Evolutionary conservation across 2,888 invertebrate genomes (phyloP), one percentile per base, ranked within the genome.

Genomic region (Ochropacha duplaris): DNA sequence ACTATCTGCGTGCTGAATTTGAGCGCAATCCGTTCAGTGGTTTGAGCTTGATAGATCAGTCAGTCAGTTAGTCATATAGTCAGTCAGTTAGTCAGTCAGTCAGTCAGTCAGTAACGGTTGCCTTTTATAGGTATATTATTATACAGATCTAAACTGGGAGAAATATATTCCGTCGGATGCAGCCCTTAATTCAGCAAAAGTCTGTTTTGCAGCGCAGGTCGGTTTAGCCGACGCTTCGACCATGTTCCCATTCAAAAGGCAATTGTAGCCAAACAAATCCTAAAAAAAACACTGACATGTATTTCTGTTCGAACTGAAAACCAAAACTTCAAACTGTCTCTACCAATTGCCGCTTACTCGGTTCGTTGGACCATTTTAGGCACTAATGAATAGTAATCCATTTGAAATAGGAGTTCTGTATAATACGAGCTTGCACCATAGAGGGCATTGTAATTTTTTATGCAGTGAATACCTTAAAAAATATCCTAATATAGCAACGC

Each of bases 251-350:
- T 60, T 56, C 57, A 61, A 58, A 66, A 44, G 56, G 56, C 64
- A 64, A n/a, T n/a, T n/a, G n/a, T 55, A 69, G 56, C 56, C 58
- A 56, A 56, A 49, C 57, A 52, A 65, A 61, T 57, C 57, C 51
- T 28, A n/a, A 50, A 54, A 65, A 60, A 65, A 57, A 39, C 49
- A 65, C 51, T 55, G 61, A 59, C 28, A 54, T 5, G 52, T 50
- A 60, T 67, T 59, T 57, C 50, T 44, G 54, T 58, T 58, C 19
- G 52, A 60, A 58, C 54, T 6, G 54, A 56, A 62, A 65, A 64
- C 61, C 57, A 61, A 65, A 58, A 44, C 54, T 39, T 19, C 16
- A 19, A 19, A 44, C 44, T 44, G 44, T 44, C 19, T 9, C 44
- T 44, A 19, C 44, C 44, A 44, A 44, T 44, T 44, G 44, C 44